phyloP scores from a whole-genome alignment of 2,113 vertebrate genomes.

The Fregetta grallaria region DNA sequence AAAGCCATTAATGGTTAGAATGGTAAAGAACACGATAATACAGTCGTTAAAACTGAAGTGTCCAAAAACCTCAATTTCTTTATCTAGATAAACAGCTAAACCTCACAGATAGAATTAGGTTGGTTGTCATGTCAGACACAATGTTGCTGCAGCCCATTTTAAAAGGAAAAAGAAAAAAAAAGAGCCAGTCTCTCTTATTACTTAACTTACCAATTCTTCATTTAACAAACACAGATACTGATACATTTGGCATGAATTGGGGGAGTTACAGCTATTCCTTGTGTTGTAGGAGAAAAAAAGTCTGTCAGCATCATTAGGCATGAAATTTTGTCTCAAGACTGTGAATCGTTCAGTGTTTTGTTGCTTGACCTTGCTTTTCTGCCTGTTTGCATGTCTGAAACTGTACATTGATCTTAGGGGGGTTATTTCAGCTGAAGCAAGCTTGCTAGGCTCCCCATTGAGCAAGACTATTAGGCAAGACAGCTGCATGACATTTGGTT shows the following conservation, averaged over 20 bases:
- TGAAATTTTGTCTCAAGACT: background rate
- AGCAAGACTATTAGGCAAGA: slow-evolving; percentile 27
- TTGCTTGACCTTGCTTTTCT: slow-evolving; percentile 18
- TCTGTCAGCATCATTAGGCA: background rate
- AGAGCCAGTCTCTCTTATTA: background rate
- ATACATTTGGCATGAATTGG: background rate
- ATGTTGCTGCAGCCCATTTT: background rate
- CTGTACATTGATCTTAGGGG: background rate
- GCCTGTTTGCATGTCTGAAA: background rate
- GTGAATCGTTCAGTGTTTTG: background rate
- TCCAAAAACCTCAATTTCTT: background rate
- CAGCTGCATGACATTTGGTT: slow-evolving; percentile 40
- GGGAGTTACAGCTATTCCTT: background rate
- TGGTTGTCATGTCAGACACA: background rate
- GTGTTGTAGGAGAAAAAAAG: background rate
- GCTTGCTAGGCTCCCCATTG: background rate
- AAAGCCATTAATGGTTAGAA: background rate
- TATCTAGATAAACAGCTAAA: background rate
- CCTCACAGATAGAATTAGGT: background rate
- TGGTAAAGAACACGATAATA: background rate
- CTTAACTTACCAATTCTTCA: background rate
- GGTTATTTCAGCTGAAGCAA: slow-evolving; percentile 25
- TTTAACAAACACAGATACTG: background rate
- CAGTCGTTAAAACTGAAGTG: background rate
- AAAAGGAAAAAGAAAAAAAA: background rate